Evolutionary conservation across 2,797 vertebrate species (phyloP).

Genomic region (Graptemys geographica): DNA sequence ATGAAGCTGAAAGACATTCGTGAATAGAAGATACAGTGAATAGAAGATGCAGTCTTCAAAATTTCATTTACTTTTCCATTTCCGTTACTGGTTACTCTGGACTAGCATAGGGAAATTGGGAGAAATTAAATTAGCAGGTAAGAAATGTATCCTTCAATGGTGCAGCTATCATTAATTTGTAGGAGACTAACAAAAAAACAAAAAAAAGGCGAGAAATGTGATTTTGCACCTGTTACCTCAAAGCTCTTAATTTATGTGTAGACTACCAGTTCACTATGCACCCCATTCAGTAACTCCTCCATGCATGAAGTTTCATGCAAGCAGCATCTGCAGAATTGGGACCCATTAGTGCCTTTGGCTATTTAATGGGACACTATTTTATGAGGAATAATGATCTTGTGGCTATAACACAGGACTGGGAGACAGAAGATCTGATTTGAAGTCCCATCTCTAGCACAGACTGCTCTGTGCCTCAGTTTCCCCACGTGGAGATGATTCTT

Average conservation of each 20-base stretch:
- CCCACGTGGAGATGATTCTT: not conserved
- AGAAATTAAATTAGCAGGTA: conserved; percentile 43
- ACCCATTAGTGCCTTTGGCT: not conserved
- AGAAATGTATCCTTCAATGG: conserved; percentile 1
- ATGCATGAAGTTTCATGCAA: not conserved
- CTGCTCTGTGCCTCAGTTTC: not conserved
- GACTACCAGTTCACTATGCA: not conserved
- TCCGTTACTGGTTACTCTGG: conserved; percentile 48
- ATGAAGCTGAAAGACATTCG: not conserved
- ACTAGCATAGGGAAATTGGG: not conserved
- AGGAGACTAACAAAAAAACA: not conserved
- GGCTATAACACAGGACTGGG: not conserved
- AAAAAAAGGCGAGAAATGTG: not conserved
- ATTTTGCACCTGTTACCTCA: not conserved
- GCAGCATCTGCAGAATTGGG: not conserved
- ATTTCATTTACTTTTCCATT: conserved; percentile 29
- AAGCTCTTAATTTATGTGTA: not conserved
- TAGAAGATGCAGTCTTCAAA: conserved; percentile 34
- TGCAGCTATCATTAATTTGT: not conserved
- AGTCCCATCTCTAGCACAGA: not conserved
- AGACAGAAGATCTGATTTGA: not conserved
- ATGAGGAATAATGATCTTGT: not conserved
- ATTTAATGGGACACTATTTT: not conserved
- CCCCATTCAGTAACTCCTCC: not conserved
- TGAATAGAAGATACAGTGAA: not conserved